Percentiles rank a stretch among this genome's conserved stretches.
phyloP scores from a whole-genome alignment of 1,140 invertebrate genomes.

The Megalopta genalis region DNA sequence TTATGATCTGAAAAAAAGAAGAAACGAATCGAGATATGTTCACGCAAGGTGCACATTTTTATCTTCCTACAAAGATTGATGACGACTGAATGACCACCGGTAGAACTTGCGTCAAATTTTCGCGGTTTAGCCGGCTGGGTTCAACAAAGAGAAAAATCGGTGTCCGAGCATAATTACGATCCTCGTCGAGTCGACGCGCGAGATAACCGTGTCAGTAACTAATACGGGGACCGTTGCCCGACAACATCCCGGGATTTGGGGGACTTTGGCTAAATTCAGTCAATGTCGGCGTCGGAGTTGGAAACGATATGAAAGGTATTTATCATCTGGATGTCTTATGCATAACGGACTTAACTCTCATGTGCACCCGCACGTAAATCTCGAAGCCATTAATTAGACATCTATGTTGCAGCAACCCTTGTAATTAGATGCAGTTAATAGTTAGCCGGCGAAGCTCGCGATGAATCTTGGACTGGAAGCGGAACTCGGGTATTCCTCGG shows the following conservation, averaged over 20 bases:
- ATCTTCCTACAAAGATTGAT: too few relatives aligned
- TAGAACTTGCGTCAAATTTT: too few relatives aligned
- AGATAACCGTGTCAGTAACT: background rate
- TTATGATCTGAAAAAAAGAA: too few relatives aligned
- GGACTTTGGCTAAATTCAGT: slow-evolving; percentile 10
- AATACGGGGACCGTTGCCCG: background rate
- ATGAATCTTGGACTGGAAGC: slow-evolving; percentile 72
- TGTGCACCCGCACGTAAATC: slow-evolving; percentile 78
- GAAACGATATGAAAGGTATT: slow-evolving; percentile 56
- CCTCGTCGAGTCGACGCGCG: too few relatives aligned
- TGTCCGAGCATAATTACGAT: too few relatives aligned
- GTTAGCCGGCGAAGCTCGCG: slow-evolving; percentile 65
- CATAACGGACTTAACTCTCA: slow-evolving; percentile 74
- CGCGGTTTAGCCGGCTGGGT: too few relatives aligned
- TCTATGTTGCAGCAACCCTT: slow-evolving; percentile 77
- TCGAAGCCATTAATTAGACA: slow-evolving; percentile 78
- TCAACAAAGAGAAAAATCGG: too few relatives aligned
- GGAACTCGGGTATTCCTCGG: slow-evolving; percentile 74
- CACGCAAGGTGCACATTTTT: too few relatives aligned
- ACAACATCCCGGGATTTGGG: background rate
- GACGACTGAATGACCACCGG: too few relatives aligned
- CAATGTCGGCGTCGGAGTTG: background rate
- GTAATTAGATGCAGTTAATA: slow-evolving; percentile 81
- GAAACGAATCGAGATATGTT: too few relatives aligned
- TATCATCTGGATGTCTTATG: slow-evolving; percentile 70